These are phyloP conservation scores for Julus scandinavius DNA, from an alignment of 2,888 invertebrate genomes.

Conservation along the genomic window DNA sequence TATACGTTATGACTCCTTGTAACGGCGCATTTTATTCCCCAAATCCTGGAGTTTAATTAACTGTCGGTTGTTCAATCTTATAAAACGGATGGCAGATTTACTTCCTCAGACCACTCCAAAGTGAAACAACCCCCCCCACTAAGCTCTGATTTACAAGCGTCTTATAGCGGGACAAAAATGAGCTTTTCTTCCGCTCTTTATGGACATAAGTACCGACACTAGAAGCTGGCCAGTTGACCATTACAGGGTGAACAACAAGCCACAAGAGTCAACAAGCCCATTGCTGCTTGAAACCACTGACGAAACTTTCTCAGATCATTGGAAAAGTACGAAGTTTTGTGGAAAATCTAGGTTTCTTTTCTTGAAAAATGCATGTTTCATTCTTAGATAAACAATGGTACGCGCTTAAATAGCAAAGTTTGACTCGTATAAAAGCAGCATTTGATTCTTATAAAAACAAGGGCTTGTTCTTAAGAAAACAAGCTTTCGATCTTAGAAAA, in stretches of 20 bases:
- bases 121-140: conserved; percentile 17
- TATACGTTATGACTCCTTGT: background rate
- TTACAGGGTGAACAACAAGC: background rate
- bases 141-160: conserved; percentile 18
- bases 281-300: too few species aligned
- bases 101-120: background rate
- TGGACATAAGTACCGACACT: background rate
- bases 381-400: too few species aligned
- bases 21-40: conserved; percentile 5
- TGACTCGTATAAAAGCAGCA: too few species aligned
- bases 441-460: too few species aligned
- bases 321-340: too few species aligned
- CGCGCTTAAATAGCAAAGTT: too few species aligned
- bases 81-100: conserved; percentile 10
- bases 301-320: too few species aligned
- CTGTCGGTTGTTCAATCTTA: conserved; percentile 10
- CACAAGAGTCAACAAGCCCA: too few species aligned
- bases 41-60: conserved; percentile 18
- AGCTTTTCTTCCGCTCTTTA: background rate
- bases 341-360: too few species aligned
- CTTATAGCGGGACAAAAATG: background rate
- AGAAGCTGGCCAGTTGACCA: background rate
- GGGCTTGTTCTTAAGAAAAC: too few species aligned
- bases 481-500: too few species aligned
- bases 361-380: too few species aligned